phyloP scores from a whole-genome alignment of 2,797 vertebrate genomes.

The Lepus townsendii region DNA sequence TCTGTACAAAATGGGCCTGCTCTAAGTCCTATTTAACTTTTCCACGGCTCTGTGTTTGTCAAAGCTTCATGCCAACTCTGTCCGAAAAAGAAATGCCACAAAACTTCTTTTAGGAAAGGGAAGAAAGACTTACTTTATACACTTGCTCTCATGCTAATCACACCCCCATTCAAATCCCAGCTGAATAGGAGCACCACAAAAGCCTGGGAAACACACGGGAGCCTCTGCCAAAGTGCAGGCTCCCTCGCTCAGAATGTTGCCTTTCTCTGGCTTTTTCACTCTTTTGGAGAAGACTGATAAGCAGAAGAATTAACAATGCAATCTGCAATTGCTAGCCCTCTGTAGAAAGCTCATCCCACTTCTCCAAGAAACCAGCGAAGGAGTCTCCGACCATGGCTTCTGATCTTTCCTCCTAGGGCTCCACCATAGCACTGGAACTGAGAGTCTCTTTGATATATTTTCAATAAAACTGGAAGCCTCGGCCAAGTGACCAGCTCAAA shows the following conservation, averaged over 20 bases:
- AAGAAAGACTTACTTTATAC: slow-evolving; percentile 86
- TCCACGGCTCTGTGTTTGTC: slow-evolving; percentile 81
- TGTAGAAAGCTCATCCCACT: background rate
- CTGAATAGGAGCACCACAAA: slow-evolving; percentile 89
- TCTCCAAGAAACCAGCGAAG: background rate
- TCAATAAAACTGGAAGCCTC: background rate
- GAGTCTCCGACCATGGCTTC: background rate
- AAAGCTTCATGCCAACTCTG: slow-evolving; percentile 80
- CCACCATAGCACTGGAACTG: background rate
- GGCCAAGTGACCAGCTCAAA: background rate
- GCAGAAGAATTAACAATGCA: slow-evolving; percentile 51
- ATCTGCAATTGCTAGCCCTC: slow-evolving; percentile 4
- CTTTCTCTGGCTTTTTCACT: slow-evolving; percentile 85
- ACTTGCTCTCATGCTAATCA: slow-evolving; percentile 90
- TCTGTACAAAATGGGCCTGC: slow-evolving; percentile 78
- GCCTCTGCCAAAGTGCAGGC: slow-evolving; percentile 85
- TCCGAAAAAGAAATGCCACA: slow-evolving; percentile 84
- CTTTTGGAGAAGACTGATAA: slow-evolving; percentile 82
- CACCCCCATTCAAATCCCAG: slow-evolving; percentile 88
- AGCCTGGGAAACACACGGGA: slow-evolving; percentile 88
- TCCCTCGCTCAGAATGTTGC: slow-evolving; percentile 85
- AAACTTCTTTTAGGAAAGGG: slow-evolving; percentile 87
- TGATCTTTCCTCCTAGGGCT: background rate
- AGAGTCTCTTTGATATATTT: background rate
- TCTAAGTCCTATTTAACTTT: slow-evolving; percentile 76